Conservation (phyloP, 2,888 invertebrate species). For the Drosophila helvetica region DNA sequence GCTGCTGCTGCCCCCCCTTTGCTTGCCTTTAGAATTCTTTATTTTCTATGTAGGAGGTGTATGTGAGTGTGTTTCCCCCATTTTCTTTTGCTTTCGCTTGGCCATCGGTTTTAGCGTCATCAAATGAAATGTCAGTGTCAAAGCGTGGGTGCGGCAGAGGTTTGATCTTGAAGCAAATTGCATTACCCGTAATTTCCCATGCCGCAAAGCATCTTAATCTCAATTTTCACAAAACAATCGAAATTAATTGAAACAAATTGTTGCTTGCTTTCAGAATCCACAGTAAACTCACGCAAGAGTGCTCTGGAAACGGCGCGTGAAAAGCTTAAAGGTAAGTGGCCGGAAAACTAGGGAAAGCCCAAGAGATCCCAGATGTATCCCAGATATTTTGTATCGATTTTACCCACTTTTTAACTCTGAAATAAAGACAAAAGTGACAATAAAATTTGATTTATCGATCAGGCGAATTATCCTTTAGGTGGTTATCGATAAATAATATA, state of each 20-base stretch:
- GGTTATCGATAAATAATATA: not conserved
- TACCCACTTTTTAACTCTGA: too few relatives aligned
- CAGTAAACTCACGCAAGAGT: constrained; percentile 78
- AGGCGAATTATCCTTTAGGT: too few relatives aligned
- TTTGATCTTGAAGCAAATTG: constrained; percentile 27
- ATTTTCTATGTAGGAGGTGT: constrained; percentile 20
- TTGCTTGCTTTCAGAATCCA: constrained; percentile 67
- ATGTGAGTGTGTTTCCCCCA: constrained; percentile 16
- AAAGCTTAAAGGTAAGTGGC: constrained; percentile 71
- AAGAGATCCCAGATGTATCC: too few relatives aligned
- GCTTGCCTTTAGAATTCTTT: constrained; percentile 31
- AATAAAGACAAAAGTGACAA: too few relatives aligned
- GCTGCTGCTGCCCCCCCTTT: constrained; percentile 6
- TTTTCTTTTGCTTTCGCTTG: constrained; percentile 38
- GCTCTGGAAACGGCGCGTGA: constrained; percentile 76
- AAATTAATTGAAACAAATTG: not conserved
- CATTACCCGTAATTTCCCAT: constrained; percentile 5
- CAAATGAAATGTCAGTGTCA: constrained; percentile 77
- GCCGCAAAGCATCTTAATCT: not conserved
- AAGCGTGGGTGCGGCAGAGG: constrained; percentile 65
- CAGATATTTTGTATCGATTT: too few relatives aligned
- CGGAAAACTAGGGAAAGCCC: too few relatives aligned
- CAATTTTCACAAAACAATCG: not conserved
- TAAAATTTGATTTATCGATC: too few relatives aligned
- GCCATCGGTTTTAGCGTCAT: constrained; percentile 56